Conservation (phyloP, 1,140 invertebrate genomes). For the Heliconius congener region DNA sequence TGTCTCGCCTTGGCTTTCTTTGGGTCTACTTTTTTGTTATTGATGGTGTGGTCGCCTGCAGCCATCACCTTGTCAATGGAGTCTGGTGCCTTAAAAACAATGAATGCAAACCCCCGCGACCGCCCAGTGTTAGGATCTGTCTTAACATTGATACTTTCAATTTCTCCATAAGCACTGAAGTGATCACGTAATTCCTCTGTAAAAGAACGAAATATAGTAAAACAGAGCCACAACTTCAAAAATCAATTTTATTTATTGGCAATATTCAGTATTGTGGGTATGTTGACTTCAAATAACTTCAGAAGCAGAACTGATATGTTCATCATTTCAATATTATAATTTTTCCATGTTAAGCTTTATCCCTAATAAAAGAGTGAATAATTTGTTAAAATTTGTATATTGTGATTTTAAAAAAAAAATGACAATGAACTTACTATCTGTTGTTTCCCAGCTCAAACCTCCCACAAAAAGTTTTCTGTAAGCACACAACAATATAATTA, state of each 20-base stretch:
- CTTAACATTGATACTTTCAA: constrained; percentile 96
- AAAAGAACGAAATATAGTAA: constrained; percentile 77
- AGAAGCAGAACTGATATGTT: constrained; percentile 82
- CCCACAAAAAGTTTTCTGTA: constrained; percentile 99
- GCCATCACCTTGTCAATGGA: constrained; percentile 95
- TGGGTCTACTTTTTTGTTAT: constrained; percentile 96
- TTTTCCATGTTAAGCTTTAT: not conserved
- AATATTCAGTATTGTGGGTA: constrained; percentile 73
- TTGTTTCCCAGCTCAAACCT: constrained; percentile 98
- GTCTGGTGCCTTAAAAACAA: constrained; percentile 94
- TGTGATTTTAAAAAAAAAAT: constrained; percentile 3
- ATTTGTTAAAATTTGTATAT: constrained; percentile 2
- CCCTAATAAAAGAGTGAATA: too few relatives aligned
- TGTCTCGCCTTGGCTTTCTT: constrained; percentile 96
- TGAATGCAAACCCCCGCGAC: constrained; percentile 96
- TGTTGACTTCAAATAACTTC: constrained; percentile 76
- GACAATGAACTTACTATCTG: constrained; percentile 91
- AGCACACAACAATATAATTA: constrained; percentile 79
- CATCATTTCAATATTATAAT: constrained; percentile 62
- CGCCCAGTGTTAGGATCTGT: constrained; percentile 94
- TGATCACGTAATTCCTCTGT: constrained; percentile 96
- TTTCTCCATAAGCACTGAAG: constrained; percentile 94
- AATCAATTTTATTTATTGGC: not conserved
- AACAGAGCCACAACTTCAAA: not conserved
- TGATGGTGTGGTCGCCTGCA: constrained; percentile 93